Conservation (phyloP, 2,113 vertebrate genomes). For the Corydoras maculifer region DNA sequence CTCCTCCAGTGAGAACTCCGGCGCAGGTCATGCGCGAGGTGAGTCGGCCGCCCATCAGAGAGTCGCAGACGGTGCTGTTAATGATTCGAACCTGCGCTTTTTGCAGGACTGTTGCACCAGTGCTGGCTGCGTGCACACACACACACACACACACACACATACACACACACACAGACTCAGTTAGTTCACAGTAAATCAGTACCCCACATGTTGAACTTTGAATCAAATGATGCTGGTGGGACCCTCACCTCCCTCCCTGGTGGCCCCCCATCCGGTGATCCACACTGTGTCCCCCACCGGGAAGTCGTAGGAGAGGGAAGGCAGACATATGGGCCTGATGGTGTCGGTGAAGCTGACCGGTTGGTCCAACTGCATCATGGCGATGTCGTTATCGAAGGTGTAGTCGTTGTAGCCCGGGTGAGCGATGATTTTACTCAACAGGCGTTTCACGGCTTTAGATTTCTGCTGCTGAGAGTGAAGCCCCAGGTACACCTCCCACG, state of each 20-base stretch:
- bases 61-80: slow-evolving; percentile 72
- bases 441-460: slow-evolving; percentile 38
- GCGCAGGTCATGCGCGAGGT: slow-evolving; percentile 84
- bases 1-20: slow-evolving; percentile 73
- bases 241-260: slow-evolving; percentile 73
- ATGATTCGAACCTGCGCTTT: slow-evolving; percentile 87
- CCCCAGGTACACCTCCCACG: slow-evolving; percentile 81
- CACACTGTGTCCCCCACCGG: slow-evolving; percentile 68
- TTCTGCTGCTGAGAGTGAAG: slow-evolving; percentile 66
- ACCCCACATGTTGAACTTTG: no score
- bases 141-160: no score
- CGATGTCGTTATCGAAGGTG: slow-evolving; percentile 82
- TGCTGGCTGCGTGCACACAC: slow-evolving; percentile 53
- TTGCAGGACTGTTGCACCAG: slow-evolving; percentile 71
- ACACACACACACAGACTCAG: not conserved
- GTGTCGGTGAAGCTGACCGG: slow-evolving; percentile 59
- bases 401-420: slow-evolving; percentile 73
- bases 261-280: slow-evolving; percentile 91
- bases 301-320: slow-evolving; percentile 66
- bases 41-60: slow-evolving; percentile 65
- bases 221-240: not conserved
- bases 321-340: slow-evolving; percentile 82
- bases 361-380: slow-evolving; percentile 77
- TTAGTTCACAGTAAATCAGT: no score
- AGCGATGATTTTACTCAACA: slow-evolving; percentile 68